Evolutionary conservation across 2,888 invertebrate genomes (phyloP).

Genomic region (Thymelicus sylvestris): DNA sequence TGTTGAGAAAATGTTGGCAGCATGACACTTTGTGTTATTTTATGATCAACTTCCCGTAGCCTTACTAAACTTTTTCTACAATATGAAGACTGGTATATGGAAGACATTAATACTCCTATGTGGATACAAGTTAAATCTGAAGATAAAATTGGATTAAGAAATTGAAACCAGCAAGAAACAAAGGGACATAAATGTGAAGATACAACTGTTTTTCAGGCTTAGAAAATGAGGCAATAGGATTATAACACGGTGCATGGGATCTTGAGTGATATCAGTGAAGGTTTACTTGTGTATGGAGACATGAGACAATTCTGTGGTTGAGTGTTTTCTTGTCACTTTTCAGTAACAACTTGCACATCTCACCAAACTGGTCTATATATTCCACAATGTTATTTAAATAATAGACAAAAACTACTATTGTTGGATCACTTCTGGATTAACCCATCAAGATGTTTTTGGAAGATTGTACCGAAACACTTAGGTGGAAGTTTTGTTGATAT

Average conservation of each 20-base stretch:
- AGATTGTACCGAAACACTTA: conserved; percentile 49
- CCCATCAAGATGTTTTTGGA: conserved; percentile 48
- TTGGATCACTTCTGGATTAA: conserved; percentile 49
- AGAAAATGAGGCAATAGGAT: conserved; percentile 20
- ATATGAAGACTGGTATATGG: conserved; percentile 14
- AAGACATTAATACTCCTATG: neutral
- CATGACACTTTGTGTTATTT: conserved; percentile 26
- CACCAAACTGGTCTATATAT: conserved; percentile 68
- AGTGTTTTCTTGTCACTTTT: conserved; percentile 80
- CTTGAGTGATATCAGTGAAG: conserved; percentile 26
- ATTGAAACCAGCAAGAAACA: neutral
- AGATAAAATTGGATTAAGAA: neutral
- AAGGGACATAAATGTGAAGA: conserved; percentile 7
- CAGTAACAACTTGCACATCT: conserved; percentile 74
- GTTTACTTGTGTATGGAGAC: conserved; percentile 24
- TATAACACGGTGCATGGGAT: conserved; percentile 42
- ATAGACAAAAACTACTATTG: conserved; percentile 46
- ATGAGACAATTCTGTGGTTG: conserved; percentile 53
- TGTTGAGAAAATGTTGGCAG: conserved; percentile 57
- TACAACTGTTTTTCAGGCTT: conserved; percentile 12
- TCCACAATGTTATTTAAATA: conserved; percentile 57
- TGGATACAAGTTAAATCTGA: neutral
- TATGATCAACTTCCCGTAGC: conserved; percentile 21
- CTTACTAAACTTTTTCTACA: neutral
- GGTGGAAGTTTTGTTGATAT: conserved; percentile 56